Evolutionary conservation across 2,113 vertebrate genomes (phyloP).

Genomic region (Panurus biarmicus): DNA sequence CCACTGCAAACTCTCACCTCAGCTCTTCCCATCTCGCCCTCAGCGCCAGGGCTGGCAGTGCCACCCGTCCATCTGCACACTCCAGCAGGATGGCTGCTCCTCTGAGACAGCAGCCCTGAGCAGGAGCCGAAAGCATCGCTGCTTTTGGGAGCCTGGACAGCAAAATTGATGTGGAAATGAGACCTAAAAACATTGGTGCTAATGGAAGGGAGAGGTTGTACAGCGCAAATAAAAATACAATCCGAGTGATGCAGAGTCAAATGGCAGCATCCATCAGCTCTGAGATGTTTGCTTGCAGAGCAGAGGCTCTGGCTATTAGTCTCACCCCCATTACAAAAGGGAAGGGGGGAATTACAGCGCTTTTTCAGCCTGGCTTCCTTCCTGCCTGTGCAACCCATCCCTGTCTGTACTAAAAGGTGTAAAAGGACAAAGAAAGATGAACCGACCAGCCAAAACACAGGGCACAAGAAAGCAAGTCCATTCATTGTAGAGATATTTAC

Average conservation of each 20-base stretch:
- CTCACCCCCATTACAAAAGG: not conserved
- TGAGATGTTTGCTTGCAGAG: not conserved
- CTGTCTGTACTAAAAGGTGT: not conserved
- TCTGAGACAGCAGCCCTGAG: accelerated
- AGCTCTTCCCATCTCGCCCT: accelerated
- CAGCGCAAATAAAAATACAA: accelerated
- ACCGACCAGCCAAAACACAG: not conserved
- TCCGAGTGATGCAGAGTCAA: not conserved
- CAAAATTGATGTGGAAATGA: not conserved
- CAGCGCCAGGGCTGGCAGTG: not conserved
- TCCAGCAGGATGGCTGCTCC: not conserved
- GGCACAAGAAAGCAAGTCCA: not conserved
- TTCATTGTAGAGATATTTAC: not conserved
- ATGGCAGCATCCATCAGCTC: not conserved
- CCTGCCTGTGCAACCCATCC: not conserved
- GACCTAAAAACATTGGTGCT: not conserved
- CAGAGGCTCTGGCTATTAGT: not conserved
- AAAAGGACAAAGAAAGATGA: not conserved
- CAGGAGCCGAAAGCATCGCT: not conserved
- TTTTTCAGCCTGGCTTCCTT: not conserved
- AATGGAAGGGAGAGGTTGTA: conserved; percentile 2
- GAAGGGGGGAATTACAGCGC: not conserved
- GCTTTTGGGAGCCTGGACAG: not conserved
- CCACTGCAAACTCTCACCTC: not conserved
- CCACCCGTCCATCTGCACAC: not conserved